phyloP scores from a whole-genome alignment of 2,797 vertebrate species.

The Crenichthys baileyi region DNA sequence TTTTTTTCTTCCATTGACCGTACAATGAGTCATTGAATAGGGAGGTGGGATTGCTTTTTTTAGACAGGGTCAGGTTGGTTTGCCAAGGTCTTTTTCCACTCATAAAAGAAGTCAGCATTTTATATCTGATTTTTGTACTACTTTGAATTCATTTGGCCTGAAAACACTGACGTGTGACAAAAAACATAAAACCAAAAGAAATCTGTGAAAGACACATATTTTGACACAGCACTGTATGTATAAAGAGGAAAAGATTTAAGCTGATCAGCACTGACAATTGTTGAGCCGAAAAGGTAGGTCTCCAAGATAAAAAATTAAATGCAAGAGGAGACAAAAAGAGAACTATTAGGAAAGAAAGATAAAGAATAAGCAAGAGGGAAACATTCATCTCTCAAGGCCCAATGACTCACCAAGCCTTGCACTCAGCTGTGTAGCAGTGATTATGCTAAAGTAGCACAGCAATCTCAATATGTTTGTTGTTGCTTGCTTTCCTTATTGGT shows the following conservation, averaged over 20 bases:
- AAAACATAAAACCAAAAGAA: not conserved
- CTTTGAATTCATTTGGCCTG: not conserved
- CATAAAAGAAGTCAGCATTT: not conserved
- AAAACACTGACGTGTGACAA: not conserved
- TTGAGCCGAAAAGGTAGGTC: constrained; percentile 25
- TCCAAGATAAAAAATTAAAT: constrained; percentile 26
- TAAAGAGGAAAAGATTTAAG: constrained; percentile 39
- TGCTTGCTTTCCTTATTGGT: constrained; percentile 76
- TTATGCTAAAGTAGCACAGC: constrained; percentile 72
- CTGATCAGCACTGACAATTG: constrained; percentile 18
- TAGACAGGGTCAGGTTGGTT: not conserved
- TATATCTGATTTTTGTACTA: not conserved
- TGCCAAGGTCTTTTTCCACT: not conserved
- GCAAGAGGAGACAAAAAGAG: constrained; percentile 7
- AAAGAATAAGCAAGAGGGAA: constrained; percentile 31
- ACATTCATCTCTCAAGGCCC: constrained; percentile 61
- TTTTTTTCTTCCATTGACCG: not conserved
- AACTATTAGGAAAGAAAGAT: constrained; percentile 1
- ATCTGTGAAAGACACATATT: not conserved
- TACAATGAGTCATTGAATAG: not conserved
- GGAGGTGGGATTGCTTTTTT: not conserved
- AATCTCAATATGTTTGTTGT: constrained; percentile 65
- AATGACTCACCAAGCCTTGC: constrained; percentile 27
- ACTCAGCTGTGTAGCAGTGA: constrained; percentile 64
- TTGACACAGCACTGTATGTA: constrained; percentile 48